These are phyloP conservation scores for Miniopterus natalensis DNA, from an alignment of 2,113 vertebrate species.

Conservation along the genomic window DNA sequence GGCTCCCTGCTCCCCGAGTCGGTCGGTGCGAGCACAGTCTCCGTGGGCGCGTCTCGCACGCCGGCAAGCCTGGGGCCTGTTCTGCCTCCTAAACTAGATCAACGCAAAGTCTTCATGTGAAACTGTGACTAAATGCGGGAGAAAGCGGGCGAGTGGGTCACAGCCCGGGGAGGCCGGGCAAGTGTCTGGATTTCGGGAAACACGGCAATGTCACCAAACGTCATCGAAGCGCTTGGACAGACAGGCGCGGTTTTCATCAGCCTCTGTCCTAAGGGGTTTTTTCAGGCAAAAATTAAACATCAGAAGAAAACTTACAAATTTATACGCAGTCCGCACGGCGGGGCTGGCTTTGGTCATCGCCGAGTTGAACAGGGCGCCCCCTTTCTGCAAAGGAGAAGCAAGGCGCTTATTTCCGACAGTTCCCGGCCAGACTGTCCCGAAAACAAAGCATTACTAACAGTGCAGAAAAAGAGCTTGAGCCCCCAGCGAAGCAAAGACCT, in stretches of 20 bases:
- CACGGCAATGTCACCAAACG: not conserved
- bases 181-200: conserved; percentile 74
- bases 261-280: not conserved
- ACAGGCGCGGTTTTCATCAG: too few species aligned
- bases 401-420: not conserved
- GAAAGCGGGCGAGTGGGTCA: conserved; percentile 43
- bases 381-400: conserved; percentile 90
- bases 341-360: conserved; percentile 96
- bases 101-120: conserved; percentile 31
- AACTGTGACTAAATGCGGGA: conserved; percentile 58
- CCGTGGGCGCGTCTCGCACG: too few species aligned
- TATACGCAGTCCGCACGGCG: conserved; percentile 91
- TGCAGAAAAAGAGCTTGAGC: not conserved
- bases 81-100: not conserved
- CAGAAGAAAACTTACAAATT: conserved; percentile 89
- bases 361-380: conserved; percentile 94
- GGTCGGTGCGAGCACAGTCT: conserved; percentile 1
- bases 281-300: conserved; percentile 70
- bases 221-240: conserved; percentile 47
- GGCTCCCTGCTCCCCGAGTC: not conserved
- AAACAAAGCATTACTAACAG: not conserved
- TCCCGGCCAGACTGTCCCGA: not conserved
- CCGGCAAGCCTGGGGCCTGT: too few species aligned
- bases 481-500: not conserved
- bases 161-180: conserved; percentile 47